Evolutionary conservation across 1,140 invertebrate genomes (phyloP).

Genomic region (Piezodorus guildinii): DNA sequence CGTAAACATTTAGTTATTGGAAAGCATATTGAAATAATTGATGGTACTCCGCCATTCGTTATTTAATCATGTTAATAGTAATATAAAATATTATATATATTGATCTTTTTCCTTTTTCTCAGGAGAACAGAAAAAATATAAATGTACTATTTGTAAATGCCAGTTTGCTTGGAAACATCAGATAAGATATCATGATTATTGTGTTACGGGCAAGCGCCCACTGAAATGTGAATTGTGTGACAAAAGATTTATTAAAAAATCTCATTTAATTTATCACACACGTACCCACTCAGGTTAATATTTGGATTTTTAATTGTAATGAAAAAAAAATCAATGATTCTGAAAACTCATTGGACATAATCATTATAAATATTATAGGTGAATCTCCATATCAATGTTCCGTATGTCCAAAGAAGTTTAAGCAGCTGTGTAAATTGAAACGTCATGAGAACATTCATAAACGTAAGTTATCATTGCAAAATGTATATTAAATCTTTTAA

Average conservation of each 20-base stretch:
- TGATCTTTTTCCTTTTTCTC: not conserved
- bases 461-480: constrained; percentile 24
- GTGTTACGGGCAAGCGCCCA: constrained; percentile 19
- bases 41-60: not conserved
- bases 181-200: constrained; percentile 19
- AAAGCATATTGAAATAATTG: constrained; percentile 9
- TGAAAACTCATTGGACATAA: not conserved
- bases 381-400: constrained; percentile 14
- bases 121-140: constrained; percentile 11
- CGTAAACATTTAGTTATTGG: constrained; percentile 7
- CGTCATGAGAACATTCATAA: constrained; percentile 16
- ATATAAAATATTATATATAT: not conserved
- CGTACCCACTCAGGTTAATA: constrained; percentile 18
- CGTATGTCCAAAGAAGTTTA: constrained; percentile 11
- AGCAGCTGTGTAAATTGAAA: constrained; percentile 15
- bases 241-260: constrained; percentile 20
- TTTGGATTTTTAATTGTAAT: constrained; percentile 1
- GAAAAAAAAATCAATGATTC: not conserved
- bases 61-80: not conserved
- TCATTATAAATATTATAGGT: constrained; percentile 3
- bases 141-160: constrained; percentile 15
- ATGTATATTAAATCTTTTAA: too few species aligned
- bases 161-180: constrained; percentile 19
- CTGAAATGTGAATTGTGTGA: constrained; percentile 20
- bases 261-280: constrained; percentile 20